These are phyloP conservation scores for Pyrrhia umbra DNA, from an alignment of 2,888 invertebrate species.

Conservation along the genomic window DNA sequence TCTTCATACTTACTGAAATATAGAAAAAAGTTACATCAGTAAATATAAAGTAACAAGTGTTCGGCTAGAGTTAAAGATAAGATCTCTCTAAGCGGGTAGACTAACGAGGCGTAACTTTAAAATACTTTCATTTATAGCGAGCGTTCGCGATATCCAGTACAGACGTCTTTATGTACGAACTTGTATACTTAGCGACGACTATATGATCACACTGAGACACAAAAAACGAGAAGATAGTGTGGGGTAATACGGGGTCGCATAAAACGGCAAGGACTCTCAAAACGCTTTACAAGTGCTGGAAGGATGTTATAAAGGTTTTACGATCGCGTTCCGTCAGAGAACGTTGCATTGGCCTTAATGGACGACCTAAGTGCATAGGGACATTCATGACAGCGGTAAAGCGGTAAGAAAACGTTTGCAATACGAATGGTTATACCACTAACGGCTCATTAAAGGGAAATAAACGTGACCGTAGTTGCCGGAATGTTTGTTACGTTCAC, in stretches of 20 bases:
- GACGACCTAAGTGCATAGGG: conserved; percentile 89
- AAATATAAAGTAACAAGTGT: conserved; percentile 60
- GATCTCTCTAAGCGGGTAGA: conserved; percentile 61
- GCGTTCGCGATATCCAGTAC: conserved; percentile 63
- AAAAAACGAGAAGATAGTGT: conserved; percentile 76
- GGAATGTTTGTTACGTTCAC: conserved; percentile 58
- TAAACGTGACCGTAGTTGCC: conserved; percentile 58
- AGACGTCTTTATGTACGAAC: conserved; percentile 76
- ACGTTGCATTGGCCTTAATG: conserved; percentile 88
- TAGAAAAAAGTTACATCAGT: conserved; percentile 45
- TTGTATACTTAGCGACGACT: conserved; percentile 70
- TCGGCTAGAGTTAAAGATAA: conserved; percentile 57
- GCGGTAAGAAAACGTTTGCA: conserved; percentile 74
- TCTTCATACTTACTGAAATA: conserved; percentile 28
- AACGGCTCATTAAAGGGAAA: conserved; percentile 74
- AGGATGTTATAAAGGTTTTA: conserved; percentile 90
- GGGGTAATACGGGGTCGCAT: conserved; percentile 83
- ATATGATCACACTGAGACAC: conserved; percentile 69
- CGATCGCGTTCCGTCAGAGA: conserved; percentile 87
- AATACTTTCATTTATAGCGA: conserved; percentile 72
- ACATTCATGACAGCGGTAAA: conserved; percentile 87
- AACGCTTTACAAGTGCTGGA: conserved; percentile 90
- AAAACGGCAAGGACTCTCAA: conserved; percentile 84
- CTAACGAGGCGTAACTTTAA: conserved; percentile 74
- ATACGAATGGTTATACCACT: conserved; percentile 72